These are phyloP conservation scores for Carettochelys insculpta DNA, from an alignment of 2,113 vertebrate genomes.

Conservation along the genomic window DNA sequence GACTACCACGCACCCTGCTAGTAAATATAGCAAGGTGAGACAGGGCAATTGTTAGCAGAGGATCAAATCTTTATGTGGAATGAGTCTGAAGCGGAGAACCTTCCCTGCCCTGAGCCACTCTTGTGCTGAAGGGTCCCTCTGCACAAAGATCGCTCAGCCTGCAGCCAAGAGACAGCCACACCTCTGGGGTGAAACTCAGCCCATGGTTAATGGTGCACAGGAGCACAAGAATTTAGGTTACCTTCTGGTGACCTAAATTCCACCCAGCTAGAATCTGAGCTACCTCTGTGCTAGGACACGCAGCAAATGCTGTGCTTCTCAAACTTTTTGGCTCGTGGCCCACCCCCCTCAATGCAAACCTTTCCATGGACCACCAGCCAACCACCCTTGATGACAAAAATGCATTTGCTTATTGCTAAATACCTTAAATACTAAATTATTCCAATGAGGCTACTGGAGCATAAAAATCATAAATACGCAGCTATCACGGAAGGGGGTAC, in stretches of 20 bases:
- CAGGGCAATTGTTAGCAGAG: slow-evolving; percentile 49
- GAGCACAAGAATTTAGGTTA: too few species aligned
- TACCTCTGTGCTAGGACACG: neutral
- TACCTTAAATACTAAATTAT: too few species aligned
- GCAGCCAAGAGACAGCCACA: neutral
- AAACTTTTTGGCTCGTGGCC: too few species aligned
- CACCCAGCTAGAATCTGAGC: too few species aligned
- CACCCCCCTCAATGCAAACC: too few species aligned
- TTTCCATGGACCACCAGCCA: too few species aligned
- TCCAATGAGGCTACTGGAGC: too few species aligned
- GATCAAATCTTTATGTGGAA: slow-evolving; percentile 45
- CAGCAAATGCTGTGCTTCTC: neutral
- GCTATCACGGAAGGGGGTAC: too few species aligned
- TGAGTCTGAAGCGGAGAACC: slow-evolving; percentile 51
- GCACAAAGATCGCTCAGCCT: neutral
- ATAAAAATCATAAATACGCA: too few species aligned
- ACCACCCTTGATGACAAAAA: too few species aligned
- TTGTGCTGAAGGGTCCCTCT: neutral
- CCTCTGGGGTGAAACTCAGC: neutral
- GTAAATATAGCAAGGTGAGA: slow-evolving; percentile 41
- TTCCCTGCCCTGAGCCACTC: slow-evolving; percentile 54
- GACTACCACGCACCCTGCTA: slow-evolving; percentile 29
- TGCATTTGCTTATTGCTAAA: too few species aligned
- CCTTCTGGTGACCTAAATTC: too few species aligned
- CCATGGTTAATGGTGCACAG: neutral